Evolutionary conservation across 1,140 invertebrate species (phyloP).

Genomic region (Philotrypesis tridentata): DNA sequence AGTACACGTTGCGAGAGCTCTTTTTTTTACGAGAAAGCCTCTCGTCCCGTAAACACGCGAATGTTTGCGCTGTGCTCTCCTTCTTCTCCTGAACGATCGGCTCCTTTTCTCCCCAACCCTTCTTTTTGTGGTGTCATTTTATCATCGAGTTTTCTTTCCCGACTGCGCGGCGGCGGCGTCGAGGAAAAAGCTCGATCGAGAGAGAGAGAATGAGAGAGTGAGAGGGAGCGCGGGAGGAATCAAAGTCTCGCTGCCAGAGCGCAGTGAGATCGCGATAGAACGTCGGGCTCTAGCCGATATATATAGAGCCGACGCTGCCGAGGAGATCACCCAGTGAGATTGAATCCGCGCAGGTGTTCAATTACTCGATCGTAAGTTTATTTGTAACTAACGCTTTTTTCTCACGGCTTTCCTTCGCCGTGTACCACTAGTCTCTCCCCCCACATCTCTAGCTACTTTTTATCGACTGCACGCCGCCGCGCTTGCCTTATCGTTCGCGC

Average conservation of each 20-base stretch:
- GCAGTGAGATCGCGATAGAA: slow-evolving; percentile 22
- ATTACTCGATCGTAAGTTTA: slow-evolving; percentile 41
- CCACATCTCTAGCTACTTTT: too few species aligned
- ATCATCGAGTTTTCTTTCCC: neutral
- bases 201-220: too few species aligned
- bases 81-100: neutral
- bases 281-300: neutral
- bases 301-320: too few species aligned
- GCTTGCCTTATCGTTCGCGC: neutral
- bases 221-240: neutral
- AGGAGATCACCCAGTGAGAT: slow-evolving; percentile 4
- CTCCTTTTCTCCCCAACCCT: neutral
- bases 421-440: too few species aligned
- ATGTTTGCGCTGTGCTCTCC: slow-evolving; percentile 5
- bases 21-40: slow-evolving; percentile 8
- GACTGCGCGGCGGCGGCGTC: too few species aligned
- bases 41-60: slow-evolving; percentile 19
- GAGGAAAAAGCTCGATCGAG: slow-evolving; percentile 4
- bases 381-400: slow-evolving; percentile 20
- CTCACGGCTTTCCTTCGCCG: neutral
- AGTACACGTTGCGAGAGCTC: neutral
- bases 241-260: slow-evolving; percentile 14
- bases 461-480: neutral
- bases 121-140: neutral
- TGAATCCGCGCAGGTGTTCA: slow-evolving; percentile 12